These are phyloP conservation scores for Platygyra sinensis DNA, from an alignment of 64 coral and sea anemone genomes.

Conservation along the genomic window DNA sequence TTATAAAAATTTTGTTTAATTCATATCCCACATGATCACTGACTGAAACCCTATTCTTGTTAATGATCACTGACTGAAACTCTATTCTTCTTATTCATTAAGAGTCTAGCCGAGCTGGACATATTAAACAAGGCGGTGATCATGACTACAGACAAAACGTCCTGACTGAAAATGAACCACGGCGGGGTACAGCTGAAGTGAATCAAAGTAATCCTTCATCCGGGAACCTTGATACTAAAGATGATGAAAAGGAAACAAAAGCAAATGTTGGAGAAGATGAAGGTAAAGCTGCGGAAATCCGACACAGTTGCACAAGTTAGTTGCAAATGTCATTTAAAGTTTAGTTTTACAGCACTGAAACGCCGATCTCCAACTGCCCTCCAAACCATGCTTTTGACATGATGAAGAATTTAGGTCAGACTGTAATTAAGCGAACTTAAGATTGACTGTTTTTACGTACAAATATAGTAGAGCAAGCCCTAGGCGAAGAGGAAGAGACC, in stretches of 20 bases:
- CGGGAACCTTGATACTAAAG: background rate
- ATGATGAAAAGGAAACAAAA: background rate
- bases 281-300: background rate
- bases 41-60: background rate
- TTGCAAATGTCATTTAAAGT: too few relatives aligned
- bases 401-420: too few relatives aligned
- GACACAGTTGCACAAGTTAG: too few relatives aligned
- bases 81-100: background rate
- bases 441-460: background rate
- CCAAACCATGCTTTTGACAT: too few relatives aligned
- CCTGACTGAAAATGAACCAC: background rate
- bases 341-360: too few relatives aligned
- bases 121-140: background rate
- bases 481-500: background rate
- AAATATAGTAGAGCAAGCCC: background rate
- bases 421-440: too few relatives aligned
- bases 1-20: too few relatives aligned
- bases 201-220: background rate
- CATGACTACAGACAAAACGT: too few relatives aligned
- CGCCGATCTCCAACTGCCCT: too few relatives aligned
- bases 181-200: too few relatives aligned
- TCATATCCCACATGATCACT: background rate
- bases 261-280: background rate
- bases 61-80: background rate
- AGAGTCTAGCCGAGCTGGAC: background rate